Base-by-base conservation (phyloP, 2,113 vertebrate genomes). In the Alosa alosa region DNA sequence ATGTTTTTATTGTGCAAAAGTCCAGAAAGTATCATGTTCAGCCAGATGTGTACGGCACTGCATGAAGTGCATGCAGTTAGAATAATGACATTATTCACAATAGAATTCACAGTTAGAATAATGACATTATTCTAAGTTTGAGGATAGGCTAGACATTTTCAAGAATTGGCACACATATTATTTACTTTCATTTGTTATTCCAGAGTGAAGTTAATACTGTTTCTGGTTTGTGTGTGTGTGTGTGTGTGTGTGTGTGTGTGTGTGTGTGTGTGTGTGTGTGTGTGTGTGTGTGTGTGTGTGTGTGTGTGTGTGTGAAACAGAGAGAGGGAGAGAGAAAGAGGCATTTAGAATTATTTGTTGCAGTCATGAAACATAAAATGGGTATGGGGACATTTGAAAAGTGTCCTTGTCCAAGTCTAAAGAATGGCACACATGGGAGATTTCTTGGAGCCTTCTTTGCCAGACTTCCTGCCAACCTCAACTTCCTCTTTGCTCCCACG, bases 341-440 rank as follows among this genome's bases (percentile, higher is more conserved):
- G 55, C 1, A 55, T 60, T 0, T 22, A 4, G 6, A 18, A 5
- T 22, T 0, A 20, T 4, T 22, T 60, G 52, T 18, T 55, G 15
- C 52, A 55, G 17, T 55, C 17, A 18, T 55, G 15, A 55, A 55
- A 55, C 52, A 55, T 55, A 55, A 4, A 55, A 55, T 17, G 13
- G 50, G 50, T 52, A 52, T 25, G 6, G 31, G 64, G 31, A 68
- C n/a, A 31, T 68, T 25, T 25, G 6, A 72, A 72, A 72, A 15
- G 25, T 39, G 36, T 78, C 72, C 31, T 41, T 4, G 13, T 78
- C 72, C 25, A 78, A 39, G 13, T 36, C 86, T 88, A 96, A 46
- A 96, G 88, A 75, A 96, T 5, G 82, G 90, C 45, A 81, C 95
- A 96, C 55, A 92, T 85, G 22, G 18, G 85, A 6, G 94, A 95